Base-by-base conservation (phyloP, 2,888 invertebrate genomes). In the Sphaeridia pumilis region DNA sequence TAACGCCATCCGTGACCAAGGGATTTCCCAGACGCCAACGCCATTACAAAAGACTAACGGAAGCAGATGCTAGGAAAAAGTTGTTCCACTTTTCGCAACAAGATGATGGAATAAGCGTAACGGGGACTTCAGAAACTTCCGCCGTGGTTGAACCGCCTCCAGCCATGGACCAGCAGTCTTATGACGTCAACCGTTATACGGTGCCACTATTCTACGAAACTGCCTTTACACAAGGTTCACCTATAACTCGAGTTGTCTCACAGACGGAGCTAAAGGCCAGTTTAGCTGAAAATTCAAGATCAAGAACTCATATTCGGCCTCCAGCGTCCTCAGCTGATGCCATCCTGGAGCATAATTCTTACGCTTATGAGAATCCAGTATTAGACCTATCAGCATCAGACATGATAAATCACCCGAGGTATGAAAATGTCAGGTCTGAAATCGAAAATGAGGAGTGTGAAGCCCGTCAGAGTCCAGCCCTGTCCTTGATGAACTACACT, bases 391-490 rank as follows among this genome's bases (percentile, higher is more conserved):
- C 58, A 21, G 59, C 58, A 10, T 54, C 57, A 1, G 61, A 63
- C 28, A 52, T 63, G 51, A 60, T 63, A 28, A 54, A 61, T 49
- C 63, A 63, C 52, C 63, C 63, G 14, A 61, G 57, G 44, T 63
- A 63, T 36, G 49, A 53, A 12, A 36, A 48, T 14, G 38, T 59
- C 5, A 7, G 38, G 20, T 17, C 12, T 20, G 38, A 38, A 20
- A 38, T 38, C 17, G 7, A 5, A 17, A 17, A 5, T 38, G 38
- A 7, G 5, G 38, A 17, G 7, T 7, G 4, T 17, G 5, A 7
- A 38, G 20, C 12, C 4, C 5, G 5, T 17, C 38, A 5, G 5
- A 38, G 38, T 17, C 38, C 38, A 5, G 38, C 20, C 17, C 38
- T 17, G 20, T 38, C 38, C 38, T 38, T 38, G 5, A 38, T 38